Base-by-base conservation (phyloP, 1,140 invertebrate genomes). In the Zaprionus ornatus region DNA sequence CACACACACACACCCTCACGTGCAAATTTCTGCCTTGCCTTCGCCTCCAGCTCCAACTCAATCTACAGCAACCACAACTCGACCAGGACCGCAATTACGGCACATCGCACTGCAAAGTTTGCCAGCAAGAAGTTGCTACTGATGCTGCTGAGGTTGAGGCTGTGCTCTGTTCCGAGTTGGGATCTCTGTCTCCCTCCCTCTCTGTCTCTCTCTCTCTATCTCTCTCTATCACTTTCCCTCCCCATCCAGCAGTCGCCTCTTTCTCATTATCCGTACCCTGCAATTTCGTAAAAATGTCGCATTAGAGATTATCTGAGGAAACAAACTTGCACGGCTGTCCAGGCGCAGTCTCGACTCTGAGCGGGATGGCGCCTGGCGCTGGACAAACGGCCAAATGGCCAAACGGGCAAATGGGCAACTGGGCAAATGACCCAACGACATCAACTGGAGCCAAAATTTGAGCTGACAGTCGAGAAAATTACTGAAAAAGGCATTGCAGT, bases 211-310 rank as follows among this genome's bases (percentile, higher is more conserved):
- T 42, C 17, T 45, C 56, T 54, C 35, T 73, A 19, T 50, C 29
- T 54, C 59, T 19, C 19, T 67, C 62, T 60, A 13, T 57, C 17
- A 1, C n/a, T 29, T 27, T 66, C 35, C 25, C 45, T 19, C 9
- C 19, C 45, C 21, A 23, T 37, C 55, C 40, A 35, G 27, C 62
- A 66, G 65, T 55, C 82, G 82, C 77, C 84, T 87, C 81, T 88
- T 87, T 90, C 86, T 90, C 85, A 90, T 90, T 90, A 90, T 90
- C 82, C 85, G 72, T 77, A 85, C 82, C 85, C 81, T 90, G 86
- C 85, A 90, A 90, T 90, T 90, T 90, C 85, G 85, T 90, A 90
- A 90, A 90, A 90, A 90, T 90, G 85, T 90, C 85, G 85, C 85
- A 90, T 90, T 90, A 90, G 85, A 90, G 85, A 90, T 90, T 90